phyloP scores from a whole-genome alignment of 2,113 vertebrate species.

The Cyanocitta stelleri region DNA sequence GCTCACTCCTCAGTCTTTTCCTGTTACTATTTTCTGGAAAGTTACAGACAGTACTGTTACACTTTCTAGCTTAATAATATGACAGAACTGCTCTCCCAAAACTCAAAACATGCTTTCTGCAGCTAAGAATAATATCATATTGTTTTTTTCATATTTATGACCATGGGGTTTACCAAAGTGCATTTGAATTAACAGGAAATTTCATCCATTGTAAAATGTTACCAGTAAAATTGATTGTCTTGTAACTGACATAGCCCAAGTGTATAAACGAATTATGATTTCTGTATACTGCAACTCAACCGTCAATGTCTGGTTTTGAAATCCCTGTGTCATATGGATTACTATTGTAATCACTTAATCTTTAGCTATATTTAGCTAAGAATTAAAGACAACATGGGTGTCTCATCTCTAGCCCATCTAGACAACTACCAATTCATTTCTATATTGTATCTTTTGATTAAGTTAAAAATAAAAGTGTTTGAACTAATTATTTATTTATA shows the following conservation, averaged over 20 bases:
- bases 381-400: neutral
- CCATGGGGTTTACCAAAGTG: neutral
- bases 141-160: neutral
- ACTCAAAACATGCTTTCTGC: neutral
- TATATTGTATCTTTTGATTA: neutral
- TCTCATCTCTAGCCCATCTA: neutral
- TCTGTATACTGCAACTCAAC: neutral
- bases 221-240: neutral
- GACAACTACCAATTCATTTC: neutral
- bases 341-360: neutral
- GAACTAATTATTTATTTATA: neutral
- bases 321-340: neutral
- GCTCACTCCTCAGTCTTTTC: neutral
- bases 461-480: neutral
- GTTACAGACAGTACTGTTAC: neutral
- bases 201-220: neutral
- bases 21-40: neutral
- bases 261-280: neutral
- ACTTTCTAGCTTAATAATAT: neutral
- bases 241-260: neutral
- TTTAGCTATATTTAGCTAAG: conserved; percentile 3
- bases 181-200: neutral
- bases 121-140: neutral
- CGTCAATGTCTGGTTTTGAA: neutral
- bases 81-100: neutral